Evolutionary conservation across 2,797 vertebrate genomes (phyloP), one percentile per base, ranked within the genome.

Genomic region (Trichosurus vulpecula): DNA sequence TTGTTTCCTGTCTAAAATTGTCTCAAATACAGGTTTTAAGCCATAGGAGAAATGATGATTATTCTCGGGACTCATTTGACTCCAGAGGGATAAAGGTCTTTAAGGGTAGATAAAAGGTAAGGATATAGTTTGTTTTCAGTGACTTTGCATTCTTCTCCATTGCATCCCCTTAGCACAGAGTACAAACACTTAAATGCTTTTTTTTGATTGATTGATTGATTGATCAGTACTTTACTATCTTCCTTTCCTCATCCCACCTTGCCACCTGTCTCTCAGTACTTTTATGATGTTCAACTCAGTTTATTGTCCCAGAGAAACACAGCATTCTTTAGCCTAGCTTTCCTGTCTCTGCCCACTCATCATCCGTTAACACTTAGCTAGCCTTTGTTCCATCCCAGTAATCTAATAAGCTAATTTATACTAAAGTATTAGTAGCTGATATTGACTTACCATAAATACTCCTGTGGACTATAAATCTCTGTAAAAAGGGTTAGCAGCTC

Each of bases 1-100:
- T n/a, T 66, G 61, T 94, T 90, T 13, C 13, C 1, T 35, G 8
- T 25, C 52, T 92, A 19, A 13, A 29, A 35, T 2, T 47, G 4
- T 66, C 12, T 97, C 74, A 90, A 22, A 31, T 54, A 95, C 90
- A n/a, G 61, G 52, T n/a, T n/a, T 56, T 11, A 19, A 55, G 16
- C 56, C 53, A 92, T 8, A 92, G 41, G 6, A 14, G 13, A 97
- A 61, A 53, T 94, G 25, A 31, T 55, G 5, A 94, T 66, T 92
- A 54, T 19, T 91, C 66, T 94, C 58, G 90, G 55, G 19, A 94
- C 41, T 93, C 95, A 95, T 55, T 29, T 95, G 90, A 66, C 9
- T 31, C 31, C 61, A 1, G 22, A 66, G 35, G 12, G 31, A 14
- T 61, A 66, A 66, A 66, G 31, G 14, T 11, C 57, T 66, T n/a